Conservation (phyloP, 2,113 vertebrate species). For the Sorex fumeus region DNA sequence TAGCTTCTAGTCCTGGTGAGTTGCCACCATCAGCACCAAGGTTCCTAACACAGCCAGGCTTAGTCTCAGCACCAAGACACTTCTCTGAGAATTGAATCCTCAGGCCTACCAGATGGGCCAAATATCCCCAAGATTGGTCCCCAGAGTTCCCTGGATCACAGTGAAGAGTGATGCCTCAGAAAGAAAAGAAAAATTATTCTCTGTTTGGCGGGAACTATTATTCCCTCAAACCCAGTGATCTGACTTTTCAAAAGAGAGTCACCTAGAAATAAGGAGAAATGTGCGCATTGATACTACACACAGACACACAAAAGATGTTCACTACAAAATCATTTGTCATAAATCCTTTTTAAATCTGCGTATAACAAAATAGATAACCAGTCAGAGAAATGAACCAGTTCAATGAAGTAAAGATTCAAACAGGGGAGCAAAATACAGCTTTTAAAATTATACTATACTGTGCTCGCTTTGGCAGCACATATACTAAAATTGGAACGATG, state of each 20-base stretch:
- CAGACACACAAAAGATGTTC: background rate
- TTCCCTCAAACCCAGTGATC: background rate
- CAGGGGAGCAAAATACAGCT: background rate
- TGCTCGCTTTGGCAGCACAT: background rate
- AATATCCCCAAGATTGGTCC: too few species aligned
- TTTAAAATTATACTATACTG: constrained; percentile 23
- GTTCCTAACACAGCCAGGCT: too few species aligned
- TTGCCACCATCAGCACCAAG: too few species aligned
- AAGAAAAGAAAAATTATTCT: background rate
- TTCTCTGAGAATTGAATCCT: too few species aligned
- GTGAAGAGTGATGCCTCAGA: background rate
- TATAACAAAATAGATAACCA: background rate
- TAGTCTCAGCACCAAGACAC: too few species aligned
- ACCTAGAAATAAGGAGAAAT: constrained; percentile 54
- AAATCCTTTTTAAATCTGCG: constrained; percentile 24
- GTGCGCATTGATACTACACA: background rate
- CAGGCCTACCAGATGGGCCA: too few species aligned
- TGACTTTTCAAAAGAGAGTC: constrained; percentile 46
- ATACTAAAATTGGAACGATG: constrained; percentile 23
- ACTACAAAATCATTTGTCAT: background rate
- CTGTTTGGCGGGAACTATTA: background rate
- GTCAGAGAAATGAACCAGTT: constrained; percentile 7
- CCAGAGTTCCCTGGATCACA: too few species aligned
- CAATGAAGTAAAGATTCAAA: constrained; percentile 17
- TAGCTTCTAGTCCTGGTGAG: too few species aligned